Conservation (phyloP, 2,113 vertebrate genomes). For the Nettapus auritus region DNA sequence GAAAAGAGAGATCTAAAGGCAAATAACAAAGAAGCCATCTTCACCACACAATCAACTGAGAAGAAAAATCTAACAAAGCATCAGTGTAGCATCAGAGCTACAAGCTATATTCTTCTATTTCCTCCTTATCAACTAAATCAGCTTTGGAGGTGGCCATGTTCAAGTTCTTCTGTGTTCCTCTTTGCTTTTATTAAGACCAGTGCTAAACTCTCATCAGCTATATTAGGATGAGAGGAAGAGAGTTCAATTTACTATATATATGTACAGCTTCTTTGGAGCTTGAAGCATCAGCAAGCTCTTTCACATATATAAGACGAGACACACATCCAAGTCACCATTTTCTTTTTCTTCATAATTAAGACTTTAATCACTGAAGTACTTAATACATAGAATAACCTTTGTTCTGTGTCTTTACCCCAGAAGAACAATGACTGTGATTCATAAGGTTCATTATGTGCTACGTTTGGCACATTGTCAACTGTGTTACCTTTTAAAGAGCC, state of each 20-base stretch:
- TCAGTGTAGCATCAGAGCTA: not conserved
- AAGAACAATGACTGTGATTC: constrained; percentile 43
- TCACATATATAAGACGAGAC: not conserved
- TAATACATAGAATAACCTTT: not conserved
- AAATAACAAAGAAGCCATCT: not conserved
- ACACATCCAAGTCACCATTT: not conserved
- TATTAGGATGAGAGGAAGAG: not conserved
- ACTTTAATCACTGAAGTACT: not conserved
- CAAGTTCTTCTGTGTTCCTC: not conserved
- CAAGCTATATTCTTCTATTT: accelerated
- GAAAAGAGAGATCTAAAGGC: not conserved
- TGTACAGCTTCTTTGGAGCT: accelerated
- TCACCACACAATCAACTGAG: not conserved
- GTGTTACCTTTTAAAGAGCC: not conserved
- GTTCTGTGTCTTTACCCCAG: not conserved
- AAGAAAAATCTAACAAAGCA: not conserved
- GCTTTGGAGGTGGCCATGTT: not conserved
- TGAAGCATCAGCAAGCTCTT: not conserved
- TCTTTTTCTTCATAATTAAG: not conserved
- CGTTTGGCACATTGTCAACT: constrained; percentile 32
- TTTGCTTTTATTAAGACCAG: not conserved
- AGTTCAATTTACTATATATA: not conserved
- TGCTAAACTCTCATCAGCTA: not conserved
- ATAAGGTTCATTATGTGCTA: constrained; percentile 37
- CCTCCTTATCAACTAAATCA: not conserved